These are phyloP conservation scores for Plectrocnemia conspersa DNA, from an alignment of 1,140 invertebrate genomes.

Conservation along the genomic window DNA sequence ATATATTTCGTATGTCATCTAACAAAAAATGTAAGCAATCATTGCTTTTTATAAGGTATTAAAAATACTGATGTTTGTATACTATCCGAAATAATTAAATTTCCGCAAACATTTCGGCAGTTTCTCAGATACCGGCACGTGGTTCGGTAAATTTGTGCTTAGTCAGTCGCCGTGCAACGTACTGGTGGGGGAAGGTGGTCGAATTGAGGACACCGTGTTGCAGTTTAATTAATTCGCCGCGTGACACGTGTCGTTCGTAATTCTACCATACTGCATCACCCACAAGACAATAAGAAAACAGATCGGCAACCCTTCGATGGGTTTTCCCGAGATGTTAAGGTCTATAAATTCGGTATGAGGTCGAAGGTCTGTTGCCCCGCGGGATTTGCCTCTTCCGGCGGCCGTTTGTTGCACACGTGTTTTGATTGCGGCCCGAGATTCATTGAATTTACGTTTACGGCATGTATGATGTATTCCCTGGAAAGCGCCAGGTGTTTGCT, in stretches of 20 bases:
- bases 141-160: slow-evolving; percentile 8
- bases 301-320: neutral
- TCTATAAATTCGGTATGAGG: neutral
- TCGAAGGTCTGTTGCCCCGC: neutral
- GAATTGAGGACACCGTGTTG: neutral
- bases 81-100: too few relatives aligned
- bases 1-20: too few relatives aligned
- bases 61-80: too few relatives aligned
- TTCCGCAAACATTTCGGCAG: too few relatives aligned
- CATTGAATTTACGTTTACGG: slow-evolving; percentile 9
- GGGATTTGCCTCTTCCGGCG: too few relatives aligned
- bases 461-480: slow-evolving; percentile 11
- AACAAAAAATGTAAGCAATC: too few relatives aligned
- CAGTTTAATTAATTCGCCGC: slow-evolving; percentile 26
- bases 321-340: neutral
- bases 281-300: neutral
- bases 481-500: slow-evolving; percentile 16
- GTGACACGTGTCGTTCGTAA: slow-evolving; percentile 23
- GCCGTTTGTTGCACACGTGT: slow-evolving; percentile 6
- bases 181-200: too few relatives aligned
- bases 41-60: too few relatives aligned
- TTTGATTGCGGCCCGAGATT: slow-evolving; percentile 14
- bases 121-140: neutral
- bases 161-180: neutral
- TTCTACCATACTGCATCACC: neutral